A percentile compares a stretch with the other conserved stretches of the same genome.
These are phyloP conservation scores for Magallana nippona DNA, from an alignment of 2,888 invertebrate species.

Conservation along the genomic window DNA sequence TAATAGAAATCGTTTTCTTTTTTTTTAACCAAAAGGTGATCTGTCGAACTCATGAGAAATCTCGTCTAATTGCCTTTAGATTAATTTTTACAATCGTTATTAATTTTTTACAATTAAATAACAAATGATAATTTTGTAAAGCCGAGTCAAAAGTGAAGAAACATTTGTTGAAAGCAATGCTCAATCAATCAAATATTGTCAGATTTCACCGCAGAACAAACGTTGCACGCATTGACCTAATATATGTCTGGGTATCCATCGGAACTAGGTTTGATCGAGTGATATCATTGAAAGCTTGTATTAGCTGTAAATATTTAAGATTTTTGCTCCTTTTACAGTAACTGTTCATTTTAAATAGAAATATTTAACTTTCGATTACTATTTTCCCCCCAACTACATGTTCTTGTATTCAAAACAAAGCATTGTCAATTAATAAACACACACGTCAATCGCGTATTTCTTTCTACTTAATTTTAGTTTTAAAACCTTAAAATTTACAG, in stretches of 20 bases:
- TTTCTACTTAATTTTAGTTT: too few relatives aligned
- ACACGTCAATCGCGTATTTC: too few relatives aligned
- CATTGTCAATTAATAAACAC: too few relatives aligned
- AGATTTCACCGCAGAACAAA: constrained; percentile 26
- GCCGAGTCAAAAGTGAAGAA: neutral
- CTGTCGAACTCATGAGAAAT: neutral
- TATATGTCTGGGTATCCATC: neutral
- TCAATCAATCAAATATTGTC: constrained; percentile 17
- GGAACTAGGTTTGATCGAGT: neutral
- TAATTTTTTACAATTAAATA: neutral
- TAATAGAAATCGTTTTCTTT: too few relatives aligned
- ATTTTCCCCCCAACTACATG: too few relatives aligned
- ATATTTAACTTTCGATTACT: too few relatives aligned
- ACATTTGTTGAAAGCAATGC: constrained; percentile 4
- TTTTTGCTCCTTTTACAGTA: too few relatives aligned
- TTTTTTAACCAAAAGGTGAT: neutral
- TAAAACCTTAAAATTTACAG: too few relatives aligned
- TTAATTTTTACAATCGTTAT: neutral
- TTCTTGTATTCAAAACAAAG: too few relatives aligned
- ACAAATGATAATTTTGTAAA: constrained; percentile 10
- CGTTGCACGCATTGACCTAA: neutral
- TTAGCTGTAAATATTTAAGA: too few relatives aligned
- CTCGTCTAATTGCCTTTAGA: neutral
- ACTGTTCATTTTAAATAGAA: too few relatives aligned
- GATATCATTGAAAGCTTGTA: too few relatives aligned